Conservation (phyloP, 2,113 vertebrate species). For the Vulpes lagopus region DNA sequence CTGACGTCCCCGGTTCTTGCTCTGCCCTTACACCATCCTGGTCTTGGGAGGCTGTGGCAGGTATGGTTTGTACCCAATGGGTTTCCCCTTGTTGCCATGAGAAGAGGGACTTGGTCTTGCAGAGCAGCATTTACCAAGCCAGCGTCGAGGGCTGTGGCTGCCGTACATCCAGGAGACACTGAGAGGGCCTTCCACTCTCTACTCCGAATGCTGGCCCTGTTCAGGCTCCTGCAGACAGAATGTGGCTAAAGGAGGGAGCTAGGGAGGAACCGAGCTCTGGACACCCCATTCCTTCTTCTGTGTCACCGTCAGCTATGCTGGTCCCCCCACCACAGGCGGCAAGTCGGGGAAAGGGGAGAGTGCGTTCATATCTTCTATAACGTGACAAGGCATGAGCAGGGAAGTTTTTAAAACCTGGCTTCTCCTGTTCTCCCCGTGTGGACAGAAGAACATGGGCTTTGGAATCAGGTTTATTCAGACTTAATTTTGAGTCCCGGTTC, state of each 20-base stretch:
- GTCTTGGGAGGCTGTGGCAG: neutral
- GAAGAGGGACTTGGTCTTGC: neutral
- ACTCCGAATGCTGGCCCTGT: neutral
- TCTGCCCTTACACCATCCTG: accelerated
- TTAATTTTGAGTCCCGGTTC: neutral
- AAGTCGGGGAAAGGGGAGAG: neutral
- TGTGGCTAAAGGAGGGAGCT: neutral
- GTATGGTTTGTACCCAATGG: neutral
- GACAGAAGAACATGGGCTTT: neutral
- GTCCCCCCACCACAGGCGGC: accelerated
- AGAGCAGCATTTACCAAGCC: neutral
- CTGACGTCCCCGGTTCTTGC: accelerated
- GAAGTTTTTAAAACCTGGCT: neutral
- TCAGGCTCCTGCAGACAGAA: neutral
- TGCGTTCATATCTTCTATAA: neutral
- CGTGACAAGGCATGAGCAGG: neutral
- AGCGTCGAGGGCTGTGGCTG: neutral
- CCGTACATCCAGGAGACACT: no score
- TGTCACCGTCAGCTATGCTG: neutral
- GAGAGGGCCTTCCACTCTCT: neutral
- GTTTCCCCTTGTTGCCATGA: neutral
- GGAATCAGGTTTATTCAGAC: neutral
- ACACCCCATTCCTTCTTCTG: neutral
- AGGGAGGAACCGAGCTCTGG: neutral
- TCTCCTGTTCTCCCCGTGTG: neutral